Evolutionary conservation across 2,888 invertebrate genomes (phyloP), one percentile per base, ranked within the genome.

Genomic region (Elysia crispata): DNA sequence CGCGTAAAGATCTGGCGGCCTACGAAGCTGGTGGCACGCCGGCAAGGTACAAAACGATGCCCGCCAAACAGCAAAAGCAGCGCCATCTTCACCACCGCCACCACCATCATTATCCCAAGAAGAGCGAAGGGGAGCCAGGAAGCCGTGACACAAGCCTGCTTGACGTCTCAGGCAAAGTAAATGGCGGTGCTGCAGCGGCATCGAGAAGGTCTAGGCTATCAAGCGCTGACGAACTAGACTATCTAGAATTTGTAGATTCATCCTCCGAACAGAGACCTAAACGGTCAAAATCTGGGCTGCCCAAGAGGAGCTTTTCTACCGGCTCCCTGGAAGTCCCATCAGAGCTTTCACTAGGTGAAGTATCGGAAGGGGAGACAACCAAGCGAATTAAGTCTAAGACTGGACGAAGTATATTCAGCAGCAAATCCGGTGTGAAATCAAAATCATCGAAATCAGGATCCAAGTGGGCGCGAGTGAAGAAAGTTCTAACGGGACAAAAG

Each of bases 391-490:
- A 84, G 77, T 83, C 82, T 72, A 83, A 86, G 84, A 81, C 83
- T 82, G 75, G 83, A 81, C 82, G 87, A 62, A 81, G 81, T 25
- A 76, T 83, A 28, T 77, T 83, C 57, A 73, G 83, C 20, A 73
- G 83, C n/a, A 84, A 88, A 82, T 85, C 86, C 13, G 81, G 84
- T 49, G 77, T 85, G 13, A 89, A 89, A 82, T 83, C 86, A 72
- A 89, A 89, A 81, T 84, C 87, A 60, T 88, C 88, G 84, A 94
- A 95, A 73, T 96, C 96, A 0, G 60, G 60, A 8, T 60, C 60
- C 5, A 97, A 97, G 90, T 97, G 97, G 97, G 96, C 96, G 0
- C 95, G 95, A 92, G 97, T 97, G 15, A 97, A 97, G 91, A 96
- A 96, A 69, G 97, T 97, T 20, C 96, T 96, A 87, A 96, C 86